Evolutionary conservation across 2,797 vertebrate species (phyloP), one percentile per base, ranked within the genome.

Genomic region (Pagetopsis macropterus): DNA sequence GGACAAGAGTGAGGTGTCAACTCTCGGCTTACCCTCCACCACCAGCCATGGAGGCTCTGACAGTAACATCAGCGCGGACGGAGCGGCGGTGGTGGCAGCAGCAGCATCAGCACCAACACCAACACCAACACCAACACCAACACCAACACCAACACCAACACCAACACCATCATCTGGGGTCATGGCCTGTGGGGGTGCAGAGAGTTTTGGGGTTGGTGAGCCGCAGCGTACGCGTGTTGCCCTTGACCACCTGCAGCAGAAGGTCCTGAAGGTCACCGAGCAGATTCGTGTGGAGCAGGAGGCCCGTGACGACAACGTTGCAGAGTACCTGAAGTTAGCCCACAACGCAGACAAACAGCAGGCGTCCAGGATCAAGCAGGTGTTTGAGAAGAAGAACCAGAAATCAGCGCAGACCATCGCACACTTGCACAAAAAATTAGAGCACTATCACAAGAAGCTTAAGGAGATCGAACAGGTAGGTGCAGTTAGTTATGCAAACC

Each of bases 321-420:
- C 98, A 0, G 98, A 99, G 88, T 99, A 99, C 89, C 93, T 99
- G 84, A 99, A 98, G 90, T 88, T 99, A 82, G 97, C 98, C 75
- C 97, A 98, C 93, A 98, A 99, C 15, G 98, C 98, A 0, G 98
- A 99, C 94, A 97, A 96, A 85, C 98, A 99, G 91, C 98, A 99
- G 90, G 97, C 96, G 0, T 96, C 96, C 0, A 96, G 98, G 79
- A 99, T 99, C 94, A 99, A 99, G 89, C 98, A 99, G 90, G 98
- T 99, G 67, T 99, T 99, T 0, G 98, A 99, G 94, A 99, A 99
- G 94, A 99, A 99, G 94, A 99, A 99, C 89, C 98, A 99, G 93
- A 99, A 98, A 72, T 99, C 98, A 0, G 98, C 98, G 0, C 97
- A 99, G 94, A 98, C 96, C 83, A 99, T 99, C 1, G 95, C 98